These are phyloP conservation scores for Hoplias malabaricus DNA, from an alignment of 2,113 vertebrate genomes.

Conservation along the genomic window DNA sequence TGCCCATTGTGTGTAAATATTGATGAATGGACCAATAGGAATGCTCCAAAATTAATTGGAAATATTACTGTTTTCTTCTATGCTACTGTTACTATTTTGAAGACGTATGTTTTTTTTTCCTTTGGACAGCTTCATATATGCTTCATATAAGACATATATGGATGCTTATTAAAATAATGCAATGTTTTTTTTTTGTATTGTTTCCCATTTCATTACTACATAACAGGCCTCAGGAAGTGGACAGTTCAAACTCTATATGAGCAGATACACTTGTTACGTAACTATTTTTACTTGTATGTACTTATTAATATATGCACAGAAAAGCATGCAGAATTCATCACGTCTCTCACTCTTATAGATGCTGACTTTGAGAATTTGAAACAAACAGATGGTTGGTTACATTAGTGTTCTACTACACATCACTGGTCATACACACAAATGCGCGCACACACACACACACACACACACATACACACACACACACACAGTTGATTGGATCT, in stretches of 20 bases:
- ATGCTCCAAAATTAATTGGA: too few relatives aligned
- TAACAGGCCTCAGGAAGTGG: too few relatives aligned
- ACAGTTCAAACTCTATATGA: not conserved
- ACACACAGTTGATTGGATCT: conserved; percentile 7
- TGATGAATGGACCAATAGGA: too few relatives aligned
- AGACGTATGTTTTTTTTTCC: too few relatives aligned
- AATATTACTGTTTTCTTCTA: too few relatives aligned
- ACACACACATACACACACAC: not conserved
- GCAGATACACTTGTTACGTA: not conserved
- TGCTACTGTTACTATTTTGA: too few relatives aligned
- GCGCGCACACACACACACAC: not conserved
- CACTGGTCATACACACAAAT: not conserved
- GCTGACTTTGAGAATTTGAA: not conserved
- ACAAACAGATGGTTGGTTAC: not conserved
- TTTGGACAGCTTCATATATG: too few relatives aligned
- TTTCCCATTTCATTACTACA: too few relatives aligned
- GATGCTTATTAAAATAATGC: too few relatives aligned
- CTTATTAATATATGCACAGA: not conserved
- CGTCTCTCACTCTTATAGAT: not conserved
- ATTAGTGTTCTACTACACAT: not conserved
- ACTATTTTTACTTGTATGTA: not conserved
- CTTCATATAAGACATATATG: too few relatives aligned
- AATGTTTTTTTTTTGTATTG: too few relatives aligned
- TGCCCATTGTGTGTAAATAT: too few relatives aligned
- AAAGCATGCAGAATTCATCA: not conserved